phyloP scores from a whole-genome alignment of 2,113 vertebrate genomes.

The Fregetta grallaria region DNA sequence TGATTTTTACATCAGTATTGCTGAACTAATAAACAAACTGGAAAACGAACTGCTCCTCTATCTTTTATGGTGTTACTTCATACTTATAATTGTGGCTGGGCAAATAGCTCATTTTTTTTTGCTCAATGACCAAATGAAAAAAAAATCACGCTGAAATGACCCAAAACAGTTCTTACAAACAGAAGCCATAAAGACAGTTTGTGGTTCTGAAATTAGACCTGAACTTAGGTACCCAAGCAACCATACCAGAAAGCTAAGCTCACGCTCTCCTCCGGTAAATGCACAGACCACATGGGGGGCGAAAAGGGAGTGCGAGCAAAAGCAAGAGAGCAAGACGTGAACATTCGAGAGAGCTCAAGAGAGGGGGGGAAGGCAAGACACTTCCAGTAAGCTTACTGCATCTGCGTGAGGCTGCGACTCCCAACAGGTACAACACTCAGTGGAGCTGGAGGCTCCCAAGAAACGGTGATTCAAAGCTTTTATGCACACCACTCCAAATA shows the following conservation, averaged over 20 bases:
- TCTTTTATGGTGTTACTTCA: neutral
- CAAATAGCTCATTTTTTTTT: neutral
- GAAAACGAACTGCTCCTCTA: neutral
- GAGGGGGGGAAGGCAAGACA: neutral
- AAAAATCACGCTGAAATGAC: neutral
- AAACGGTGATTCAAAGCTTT: neutral
- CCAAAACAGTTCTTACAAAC: neutral
- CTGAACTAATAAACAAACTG: neutral
- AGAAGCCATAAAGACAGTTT: neutral
- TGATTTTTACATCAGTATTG: neutral
- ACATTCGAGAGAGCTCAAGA: neutral
- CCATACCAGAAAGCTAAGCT: neutral
- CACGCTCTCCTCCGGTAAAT: accelerated
- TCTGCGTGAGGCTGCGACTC: neutral
- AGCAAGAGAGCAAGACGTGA: neutral
- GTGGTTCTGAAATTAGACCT: neutral
- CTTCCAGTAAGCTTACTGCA: neutral
- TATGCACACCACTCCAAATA: neutral
- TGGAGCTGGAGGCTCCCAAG: neutral
- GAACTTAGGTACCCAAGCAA: neutral
- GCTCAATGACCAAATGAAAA: neutral
- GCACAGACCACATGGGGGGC: accelerated
- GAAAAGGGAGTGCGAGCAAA: accelerated
- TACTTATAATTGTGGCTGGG: neutral
- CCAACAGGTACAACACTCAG: neutral